Percentiles rank a stretch among this genome's conserved stretches.
phyloP scores from a whole-genome alignment of 2,797 vertebrate genomes.

The Balearica regulorum region DNA sequence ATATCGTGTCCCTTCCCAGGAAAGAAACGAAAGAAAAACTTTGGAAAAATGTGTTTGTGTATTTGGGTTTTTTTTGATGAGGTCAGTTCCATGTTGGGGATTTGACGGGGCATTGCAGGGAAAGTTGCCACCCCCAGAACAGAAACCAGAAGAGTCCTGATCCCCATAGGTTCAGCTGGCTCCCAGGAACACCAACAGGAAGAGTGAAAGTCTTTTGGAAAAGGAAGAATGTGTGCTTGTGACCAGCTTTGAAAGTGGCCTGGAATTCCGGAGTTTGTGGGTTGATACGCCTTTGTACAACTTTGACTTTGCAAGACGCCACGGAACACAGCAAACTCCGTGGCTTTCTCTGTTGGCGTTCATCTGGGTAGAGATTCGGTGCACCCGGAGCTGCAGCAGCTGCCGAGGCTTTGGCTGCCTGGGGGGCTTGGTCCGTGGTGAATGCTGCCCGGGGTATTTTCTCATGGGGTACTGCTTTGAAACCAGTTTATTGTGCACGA shows the following conservation, averaged over 20 bases:
- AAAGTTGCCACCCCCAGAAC: background rate
- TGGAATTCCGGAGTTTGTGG: background rate
- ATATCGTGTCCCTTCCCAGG: background rate
- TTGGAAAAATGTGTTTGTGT: background rate
- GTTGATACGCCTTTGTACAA: background rate
- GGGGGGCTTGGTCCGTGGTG: background rate
- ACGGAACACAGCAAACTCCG: background rate
- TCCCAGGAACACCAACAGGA: background rate
- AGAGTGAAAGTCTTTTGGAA: background rate
- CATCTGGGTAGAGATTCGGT: rapidly evolving
- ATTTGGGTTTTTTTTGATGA: too few relatives aligned
- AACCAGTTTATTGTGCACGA: background rate
- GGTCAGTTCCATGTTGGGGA: background rate
- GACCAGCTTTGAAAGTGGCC: background rate
- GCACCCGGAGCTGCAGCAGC: too few relatives aligned
- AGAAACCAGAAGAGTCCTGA: background rate
- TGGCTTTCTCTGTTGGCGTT: background rate
- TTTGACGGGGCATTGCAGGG: background rate
- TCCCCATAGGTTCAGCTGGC: background rate
- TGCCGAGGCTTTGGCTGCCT: rapidly evolving
- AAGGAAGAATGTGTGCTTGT: background rate
- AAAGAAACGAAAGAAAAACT: background rate
- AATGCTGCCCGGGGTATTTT: rapidly evolving
- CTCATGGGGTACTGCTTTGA: too few relatives aligned
- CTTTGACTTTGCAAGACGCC: background rate